Conservation (phyloP, 2,888 invertebrate genomes). For the Metopia argyrocephala region DNA sequence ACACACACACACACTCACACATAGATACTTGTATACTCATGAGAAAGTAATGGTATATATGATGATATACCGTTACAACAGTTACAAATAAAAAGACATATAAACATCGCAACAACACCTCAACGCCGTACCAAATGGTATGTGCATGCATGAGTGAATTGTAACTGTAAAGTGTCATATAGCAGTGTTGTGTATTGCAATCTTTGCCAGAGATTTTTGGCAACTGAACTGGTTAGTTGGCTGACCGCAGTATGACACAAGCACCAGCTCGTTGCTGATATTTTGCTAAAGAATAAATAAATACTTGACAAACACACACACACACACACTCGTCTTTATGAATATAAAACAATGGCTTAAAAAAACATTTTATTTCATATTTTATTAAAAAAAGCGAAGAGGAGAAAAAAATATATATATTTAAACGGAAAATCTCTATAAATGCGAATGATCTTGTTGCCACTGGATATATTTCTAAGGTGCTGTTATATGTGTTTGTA, state of each 20-base stretch:
- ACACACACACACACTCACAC: background rate
- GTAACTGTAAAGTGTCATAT: slow-evolving; percentile 8
- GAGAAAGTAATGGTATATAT: background rate
- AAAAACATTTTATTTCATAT: slow-evolving; percentile 6
- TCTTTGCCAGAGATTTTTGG: slow-evolving; percentile 34
- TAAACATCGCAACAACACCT: slow-evolving; percentile 54
- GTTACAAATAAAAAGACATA: slow-evolving; percentile 55
- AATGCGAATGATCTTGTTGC: slow-evolving; percentile 29
- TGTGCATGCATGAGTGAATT: slow-evolving; percentile 51
- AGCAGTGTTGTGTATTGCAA: background rate
- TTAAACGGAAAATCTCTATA: background rate
- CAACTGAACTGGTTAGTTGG: slow-evolving; percentile 41
- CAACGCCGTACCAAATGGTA: slow-evolving; percentile 16
- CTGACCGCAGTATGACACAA: slow-evolving; percentile 58
- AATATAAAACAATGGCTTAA: slow-evolving; percentile 28
- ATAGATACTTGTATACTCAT: background rate
- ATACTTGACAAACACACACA: slow-evolving; percentile 4
- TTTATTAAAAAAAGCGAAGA: background rate
- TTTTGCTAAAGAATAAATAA: background rate
- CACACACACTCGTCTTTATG: background rate
- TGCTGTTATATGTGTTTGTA: background rate
- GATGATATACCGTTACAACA: no score
- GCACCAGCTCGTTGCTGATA: slow-evolving; percentile 20
- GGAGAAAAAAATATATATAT: background rate
- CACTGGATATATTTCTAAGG: background rate